Evolutionary conservation across 1,140 invertebrate species (phyloP).

Genomic region (Dufourea novaeangliae): DNA sequence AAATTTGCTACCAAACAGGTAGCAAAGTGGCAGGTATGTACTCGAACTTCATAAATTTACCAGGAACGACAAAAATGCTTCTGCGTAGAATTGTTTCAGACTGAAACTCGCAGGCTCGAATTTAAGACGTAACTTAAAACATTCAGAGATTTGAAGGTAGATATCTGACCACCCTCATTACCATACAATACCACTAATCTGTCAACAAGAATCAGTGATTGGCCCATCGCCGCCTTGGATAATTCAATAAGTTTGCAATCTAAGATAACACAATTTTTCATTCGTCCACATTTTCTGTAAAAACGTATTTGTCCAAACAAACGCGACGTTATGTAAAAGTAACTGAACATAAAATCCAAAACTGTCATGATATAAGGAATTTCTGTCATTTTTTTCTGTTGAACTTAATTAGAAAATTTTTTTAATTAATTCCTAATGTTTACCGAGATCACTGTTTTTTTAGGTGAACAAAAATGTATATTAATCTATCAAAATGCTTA

Average conservation of each 20-base stretch:
- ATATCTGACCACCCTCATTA: background rate
- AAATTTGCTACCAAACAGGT: too few relatives aligned
- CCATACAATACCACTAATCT: constrained; percentile 17
- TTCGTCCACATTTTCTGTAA: background rate
- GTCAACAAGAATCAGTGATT: background rate
- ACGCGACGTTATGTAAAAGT: too few relatives aligned
- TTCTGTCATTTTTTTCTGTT: too few relatives aligned
- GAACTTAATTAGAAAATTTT: too few relatives aligned
- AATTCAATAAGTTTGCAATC: background rate
- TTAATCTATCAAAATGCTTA: too few relatives aligned
- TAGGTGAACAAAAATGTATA: too few relatives aligned
- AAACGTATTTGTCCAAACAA: background rate
- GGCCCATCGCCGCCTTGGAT: background rate
- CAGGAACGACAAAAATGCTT: background rate
- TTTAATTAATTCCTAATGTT: too few relatives aligned
- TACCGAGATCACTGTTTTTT: too few relatives aligned
- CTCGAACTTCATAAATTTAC: background rate
- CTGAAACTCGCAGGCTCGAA: too few relatives aligned
- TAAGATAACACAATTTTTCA: background rate
- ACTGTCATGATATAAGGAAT: too few relatives aligned
- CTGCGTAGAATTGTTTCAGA: background rate
- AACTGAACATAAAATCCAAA: too few relatives aligned
- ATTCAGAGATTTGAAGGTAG: constrained; percentile 1
- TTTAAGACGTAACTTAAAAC: background rate
- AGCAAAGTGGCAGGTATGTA: too few relatives aligned